These are phyloP conservation scores for Archocentrus centrarchus DNA, from an alignment of 2,113 vertebrate species.

Conservation along the genomic window DNA sequence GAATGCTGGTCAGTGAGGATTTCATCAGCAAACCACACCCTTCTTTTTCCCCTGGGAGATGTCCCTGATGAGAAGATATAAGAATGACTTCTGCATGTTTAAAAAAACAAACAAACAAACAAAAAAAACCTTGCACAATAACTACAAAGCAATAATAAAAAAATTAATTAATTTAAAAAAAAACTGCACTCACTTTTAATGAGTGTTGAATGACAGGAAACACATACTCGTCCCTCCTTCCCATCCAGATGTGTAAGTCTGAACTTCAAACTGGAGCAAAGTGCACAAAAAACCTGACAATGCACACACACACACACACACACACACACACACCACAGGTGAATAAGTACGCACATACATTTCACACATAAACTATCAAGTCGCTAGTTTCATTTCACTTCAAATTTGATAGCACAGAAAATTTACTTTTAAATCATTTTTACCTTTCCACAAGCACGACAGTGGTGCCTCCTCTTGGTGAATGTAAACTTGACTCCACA, in stretches of 20 bases:
- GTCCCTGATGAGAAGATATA: conserved; percentile 61
- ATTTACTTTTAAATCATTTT: conserved; percentile 1
- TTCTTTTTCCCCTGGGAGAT: conserved; percentile 88
- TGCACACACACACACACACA: conserved; percentile 29
- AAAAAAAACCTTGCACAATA: neutral
- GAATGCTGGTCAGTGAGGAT: conserved; percentile 90
- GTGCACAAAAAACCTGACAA: conserved; percentile 91
- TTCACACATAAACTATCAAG: neutral
- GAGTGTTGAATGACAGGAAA: conserved; percentile 94
- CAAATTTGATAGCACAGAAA: neutral
- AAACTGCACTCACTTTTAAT: conserved; percentile 86
- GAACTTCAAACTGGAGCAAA: conserved; percentile 94
- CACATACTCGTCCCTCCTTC: conserved; percentile 95
- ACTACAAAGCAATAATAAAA: neutral
- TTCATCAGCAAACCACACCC: conserved; percentile 98
- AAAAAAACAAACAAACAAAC: neutral
- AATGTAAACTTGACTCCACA: conserved; percentile 96
- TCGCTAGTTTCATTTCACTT: neutral
- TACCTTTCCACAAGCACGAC: conserved; percentile 98
- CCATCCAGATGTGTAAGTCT: conserved; percentile 94
- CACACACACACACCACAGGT: conserved; percentile 25
- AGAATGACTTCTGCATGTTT: neutral
- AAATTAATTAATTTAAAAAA: no score
- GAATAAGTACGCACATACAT: neutral
- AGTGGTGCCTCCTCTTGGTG: conserved; percentile 97